Evolutionary conservation across 2,888 invertebrate species (phyloP).

Genomic region (Lycophotia porphyrea): DNA sequence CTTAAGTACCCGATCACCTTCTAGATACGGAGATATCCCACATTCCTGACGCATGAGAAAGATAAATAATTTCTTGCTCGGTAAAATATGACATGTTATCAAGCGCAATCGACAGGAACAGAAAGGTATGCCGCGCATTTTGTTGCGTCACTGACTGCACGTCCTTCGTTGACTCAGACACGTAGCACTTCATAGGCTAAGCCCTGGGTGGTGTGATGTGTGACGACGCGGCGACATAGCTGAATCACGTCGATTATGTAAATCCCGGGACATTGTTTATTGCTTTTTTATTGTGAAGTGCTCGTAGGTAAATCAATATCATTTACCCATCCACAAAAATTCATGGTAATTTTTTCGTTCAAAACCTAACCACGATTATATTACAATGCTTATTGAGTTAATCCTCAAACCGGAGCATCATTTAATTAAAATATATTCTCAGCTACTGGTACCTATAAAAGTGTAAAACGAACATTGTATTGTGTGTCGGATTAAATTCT

Average conservation of each 20-base stretch:
- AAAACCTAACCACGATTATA: conserved; percentile 8
- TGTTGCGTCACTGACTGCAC: conserved; percentile 66
- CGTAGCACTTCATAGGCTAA: conserved; percentile 47
- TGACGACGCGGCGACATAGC: conserved; percentile 50
- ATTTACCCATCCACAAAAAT: conserved; percentile 1
- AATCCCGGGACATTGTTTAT: conserved; percentile 15
- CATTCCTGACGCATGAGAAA: conserved; percentile 55
- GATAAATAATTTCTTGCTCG: conserved; percentile 53
- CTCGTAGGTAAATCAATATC: not conserved
- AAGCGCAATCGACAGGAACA: conserved; percentile 65
- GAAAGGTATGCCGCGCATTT: conserved; percentile 67
- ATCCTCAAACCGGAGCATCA: conserved; percentile 11
- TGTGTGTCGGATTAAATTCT: conserved; percentile 33
- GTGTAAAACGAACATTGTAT: not conserved
- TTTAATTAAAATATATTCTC: conserved; percentile 27
- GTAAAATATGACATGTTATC: conserved; percentile 49
- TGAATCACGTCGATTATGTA: conserved; percentile 38
- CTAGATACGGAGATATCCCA: conserved; percentile 35
- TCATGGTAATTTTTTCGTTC: not conserved
- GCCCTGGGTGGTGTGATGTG: conserved; percentile 68
- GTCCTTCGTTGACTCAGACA: conserved; percentile 69
- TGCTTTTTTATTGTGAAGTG: not conserved
- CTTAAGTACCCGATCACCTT: not conserved
- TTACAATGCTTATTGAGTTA: conserved; percentile 3
- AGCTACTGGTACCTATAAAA: conserved; percentile 30